These are phyloP conservation scores for Eupristina koningsbergeri DNA, from an alignment of 1,140 invertebrate genomes.

Conservation along the genomic window DNA sequence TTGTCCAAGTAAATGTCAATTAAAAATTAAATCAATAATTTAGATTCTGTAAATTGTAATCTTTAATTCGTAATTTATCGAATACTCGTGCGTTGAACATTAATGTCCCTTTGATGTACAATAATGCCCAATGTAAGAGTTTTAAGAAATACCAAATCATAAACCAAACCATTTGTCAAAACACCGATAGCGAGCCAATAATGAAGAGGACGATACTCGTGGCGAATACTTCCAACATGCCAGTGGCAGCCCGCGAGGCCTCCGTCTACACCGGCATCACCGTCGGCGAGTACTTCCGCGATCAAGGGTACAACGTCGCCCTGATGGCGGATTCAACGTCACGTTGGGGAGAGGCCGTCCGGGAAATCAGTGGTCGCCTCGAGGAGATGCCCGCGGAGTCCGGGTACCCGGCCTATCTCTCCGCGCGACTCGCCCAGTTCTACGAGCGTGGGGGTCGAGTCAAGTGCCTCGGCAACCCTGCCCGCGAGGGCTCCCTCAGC, in stretches of 20 bases:
- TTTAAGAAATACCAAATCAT: too few species aligned
- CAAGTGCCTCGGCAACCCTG: constrained; percentile 79
- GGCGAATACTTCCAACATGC: constrained; percentile 92
- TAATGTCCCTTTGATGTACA: too few species aligned
- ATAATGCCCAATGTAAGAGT: too few species aligned
- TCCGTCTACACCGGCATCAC: constrained; percentile 90
- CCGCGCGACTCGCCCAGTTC: constrained; percentile 81
- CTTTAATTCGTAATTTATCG: too few species aligned
- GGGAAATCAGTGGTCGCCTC: constrained; percentile 89
- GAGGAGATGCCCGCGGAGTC: constrained; percentile 89
- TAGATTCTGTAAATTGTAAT: too few species aligned
- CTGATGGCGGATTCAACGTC: constrained; percentile 93
- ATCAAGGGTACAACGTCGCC: constrained; percentile 89
- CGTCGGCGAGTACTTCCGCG: constrained; percentile 84
- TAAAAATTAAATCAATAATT: too few species aligned
- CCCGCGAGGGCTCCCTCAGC: constrained; percentile 80
- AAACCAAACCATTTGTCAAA: too few species aligned
- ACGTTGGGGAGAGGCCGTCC: constrained; percentile 87
- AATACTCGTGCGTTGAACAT: too few species aligned
- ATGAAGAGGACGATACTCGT: constrained; percentile 88
- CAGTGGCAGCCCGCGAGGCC: constrained; percentile 89
- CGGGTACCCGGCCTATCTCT: constrained; percentile 83
- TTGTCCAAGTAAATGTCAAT: too few species aligned
- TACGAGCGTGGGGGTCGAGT: constrained; percentile 83
- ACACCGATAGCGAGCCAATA: constrained; percentile 77